Evolutionary conservation across 2,113 vertebrate species (phyloP).

Genomic region (Cettia cetti): DNA sequence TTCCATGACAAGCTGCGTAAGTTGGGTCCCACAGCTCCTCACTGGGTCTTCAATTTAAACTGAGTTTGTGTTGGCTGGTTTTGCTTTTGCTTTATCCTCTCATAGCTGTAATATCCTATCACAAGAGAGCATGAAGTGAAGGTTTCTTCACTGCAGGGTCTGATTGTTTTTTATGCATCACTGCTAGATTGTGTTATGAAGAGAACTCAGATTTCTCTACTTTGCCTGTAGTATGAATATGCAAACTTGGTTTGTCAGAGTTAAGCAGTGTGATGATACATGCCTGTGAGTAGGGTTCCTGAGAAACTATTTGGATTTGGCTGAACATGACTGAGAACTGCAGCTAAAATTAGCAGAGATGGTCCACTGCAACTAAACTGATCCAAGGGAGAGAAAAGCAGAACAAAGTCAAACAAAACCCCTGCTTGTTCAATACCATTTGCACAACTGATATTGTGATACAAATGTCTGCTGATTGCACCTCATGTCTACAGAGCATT

Average conservation of each 20-base stretch:
- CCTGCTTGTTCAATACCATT: neutral
- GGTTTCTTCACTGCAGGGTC: neutral
- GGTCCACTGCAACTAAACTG: neutral
- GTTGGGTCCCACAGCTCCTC: neutral
- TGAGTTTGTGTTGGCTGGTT: neutral
- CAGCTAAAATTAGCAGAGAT: neutral
- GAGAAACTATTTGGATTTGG: neutral
- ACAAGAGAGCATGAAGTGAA: neutral
- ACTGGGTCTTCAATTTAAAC: neutral
- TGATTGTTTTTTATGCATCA: neutral
- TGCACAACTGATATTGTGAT: neutral
- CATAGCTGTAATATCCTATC: neutral
- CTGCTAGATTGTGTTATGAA: neutral
- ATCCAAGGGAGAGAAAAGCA: neutral
- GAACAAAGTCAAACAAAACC: neutral
- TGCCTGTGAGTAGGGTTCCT: neutral
- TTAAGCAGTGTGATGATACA: neutral
- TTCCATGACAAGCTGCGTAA: neutral
- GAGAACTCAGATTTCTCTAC: neutral
- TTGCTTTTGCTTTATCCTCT: neutral
- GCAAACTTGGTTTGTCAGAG: neutral
- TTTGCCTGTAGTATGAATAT: neutral
- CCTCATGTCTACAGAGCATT: accelerated
- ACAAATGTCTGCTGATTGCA: neutral
- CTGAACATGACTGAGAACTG: neutral